Evolutionary conservation across 2,888 invertebrate species (phyloP), one percentile per base, ranked within the genome.

Genomic region (Graphium colonna): DNA sequence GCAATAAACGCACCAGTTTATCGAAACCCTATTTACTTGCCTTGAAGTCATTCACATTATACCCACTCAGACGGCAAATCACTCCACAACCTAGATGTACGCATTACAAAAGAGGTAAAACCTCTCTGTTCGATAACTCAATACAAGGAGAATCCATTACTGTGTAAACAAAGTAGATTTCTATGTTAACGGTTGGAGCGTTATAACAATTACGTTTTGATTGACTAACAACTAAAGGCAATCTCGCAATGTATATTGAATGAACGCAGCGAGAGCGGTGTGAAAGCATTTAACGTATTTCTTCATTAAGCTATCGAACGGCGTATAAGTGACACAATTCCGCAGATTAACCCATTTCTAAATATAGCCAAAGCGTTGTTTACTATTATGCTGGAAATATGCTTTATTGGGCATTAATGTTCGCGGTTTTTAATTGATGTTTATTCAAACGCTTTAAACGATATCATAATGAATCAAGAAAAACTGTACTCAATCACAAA

Each of bases 391-490:
- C 4, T 36, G n/a, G 1, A 31, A 9, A 10, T 1, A 9, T 31
- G 31, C 31, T 10, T 10, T 1, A 9, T 31, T 9, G 9, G 5
- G 10, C 8, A 31, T 31, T 10, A 9, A 10, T 31, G 31, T 31
- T 9, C 8, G 31, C 31, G 31, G 9, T 31, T 31, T 9, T 31
- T 7, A 31, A 31, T 31, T 31, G 31, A 31, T 7, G 10, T 9
- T 9, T 31, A 9, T 31, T 16, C 57, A 59, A 49, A 60, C 40
- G 56, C 53, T 50, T 53, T 48, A 56, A 67, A n/a, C n/a, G n/a
- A n/a, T n/a, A n/a, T n/a, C n/a, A n/a, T n/a, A n/a, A n/a, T n/a
- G n/a, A n/a, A n/a, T n/a, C n/a, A n/a, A n/a, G n/a, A n/a, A n/a
- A n/a, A n/a, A n/a, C n/a, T n/a, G n/a, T n/a, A n/a, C n/a, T n/a